These are phyloP conservation scores for Aphidoletes aphidimyza DNA, from an alignment of 2,888 invertebrate genomes.

Conservation along the genomic window DNA sequence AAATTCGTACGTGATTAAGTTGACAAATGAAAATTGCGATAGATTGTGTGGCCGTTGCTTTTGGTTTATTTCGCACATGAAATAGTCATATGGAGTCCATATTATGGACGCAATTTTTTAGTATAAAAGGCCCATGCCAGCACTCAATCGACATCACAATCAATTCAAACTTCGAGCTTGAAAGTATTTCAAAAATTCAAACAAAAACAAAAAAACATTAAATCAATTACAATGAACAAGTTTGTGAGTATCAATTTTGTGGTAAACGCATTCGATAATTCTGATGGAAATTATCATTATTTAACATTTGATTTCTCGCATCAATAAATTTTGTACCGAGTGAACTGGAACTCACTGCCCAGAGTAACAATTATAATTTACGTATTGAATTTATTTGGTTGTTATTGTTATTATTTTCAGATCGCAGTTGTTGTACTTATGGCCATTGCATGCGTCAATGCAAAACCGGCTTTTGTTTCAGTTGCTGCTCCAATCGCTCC, in stretches of 20 bases:
- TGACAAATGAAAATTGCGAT: conserved; percentile 23
- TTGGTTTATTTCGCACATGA: too few relatives aligned
- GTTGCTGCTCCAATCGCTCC: background rate
- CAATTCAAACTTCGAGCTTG: conserved; percentile 4
- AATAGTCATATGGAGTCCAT: too few relatives aligned
- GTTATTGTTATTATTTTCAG: background rate
- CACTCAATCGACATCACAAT: background rate
- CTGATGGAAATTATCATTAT: background rate
- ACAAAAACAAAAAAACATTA: too few relatives aligned
- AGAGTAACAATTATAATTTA: background rate
- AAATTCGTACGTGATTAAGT: conserved; percentile 22
- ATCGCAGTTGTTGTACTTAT: conserved; percentile 19
- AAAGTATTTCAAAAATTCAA: conserved; percentile 20
- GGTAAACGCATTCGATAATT: background rate
- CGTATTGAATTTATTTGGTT: background rate
- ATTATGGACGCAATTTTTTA: background rate
- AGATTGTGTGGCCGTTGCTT: background rate
- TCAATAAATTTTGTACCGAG: background rate
- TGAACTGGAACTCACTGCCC: background rate
- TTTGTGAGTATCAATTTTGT: conserved; percentile 27
- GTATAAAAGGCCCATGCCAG: background rate
- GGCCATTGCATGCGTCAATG: background rate
- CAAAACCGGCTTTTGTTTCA: background rate
- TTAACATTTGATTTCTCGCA: background rate
- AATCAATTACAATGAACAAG: conserved; percentile 39